These are phyloP conservation scores for Pseudorhiza aurosa DNA, from an alignment of 30 jellyfish, hydroid and myxozoan species.

Conservation along the genomic window DNA sequence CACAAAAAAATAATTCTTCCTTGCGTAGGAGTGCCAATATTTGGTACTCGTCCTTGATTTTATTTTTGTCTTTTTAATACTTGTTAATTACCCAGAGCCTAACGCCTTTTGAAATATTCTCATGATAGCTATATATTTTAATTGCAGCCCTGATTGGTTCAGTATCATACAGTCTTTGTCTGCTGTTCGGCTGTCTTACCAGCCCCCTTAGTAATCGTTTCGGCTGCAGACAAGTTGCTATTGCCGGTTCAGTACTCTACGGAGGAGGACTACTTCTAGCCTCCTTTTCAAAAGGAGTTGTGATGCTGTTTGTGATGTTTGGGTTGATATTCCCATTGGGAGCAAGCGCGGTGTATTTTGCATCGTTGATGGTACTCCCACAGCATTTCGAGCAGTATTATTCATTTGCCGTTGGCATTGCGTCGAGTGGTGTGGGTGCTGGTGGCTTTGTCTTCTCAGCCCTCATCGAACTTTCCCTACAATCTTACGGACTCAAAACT, in stretches of 20 bases:
- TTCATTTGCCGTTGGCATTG: conserved; percentile 66
- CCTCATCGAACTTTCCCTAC: conserved; percentile 35
- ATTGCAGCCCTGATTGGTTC: conserved; percentile 69
- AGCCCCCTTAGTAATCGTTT: conserved; percentile 71
- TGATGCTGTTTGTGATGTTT: conserved; percentile 54
- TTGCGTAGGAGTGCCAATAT: too few species aligned
- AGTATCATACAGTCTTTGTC: conserved; percentile 70
- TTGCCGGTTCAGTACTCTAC: conserved; percentile 35
- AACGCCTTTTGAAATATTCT: too few species aligned
- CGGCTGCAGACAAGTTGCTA: conserved; percentile 79
- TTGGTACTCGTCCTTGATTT: too few species aligned
- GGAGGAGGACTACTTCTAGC: conserved; percentile 67
- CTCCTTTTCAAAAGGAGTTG: conserved; percentile 49
- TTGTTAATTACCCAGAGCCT: too few species aligned
- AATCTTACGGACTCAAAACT: conserved; percentile 36
- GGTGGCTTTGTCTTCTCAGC: conserved; percentile 74
- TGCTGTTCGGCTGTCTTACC: conserved; percentile 64
- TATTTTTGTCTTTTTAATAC: too few species aligned
- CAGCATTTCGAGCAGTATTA: conserved; percentile 54
- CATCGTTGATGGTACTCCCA: conserved; percentile 74
- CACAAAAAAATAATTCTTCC: too few species aligned
- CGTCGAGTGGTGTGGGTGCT: conserved; percentile 76
- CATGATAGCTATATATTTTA: too few species aligned
- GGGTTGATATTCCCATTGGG: conserved; percentile 72
- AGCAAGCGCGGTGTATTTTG: conserved; percentile 60